phyloP scores from a whole-genome alignment of 1,140 invertebrate genomes.

The Drosophila nikananu region DNA sequence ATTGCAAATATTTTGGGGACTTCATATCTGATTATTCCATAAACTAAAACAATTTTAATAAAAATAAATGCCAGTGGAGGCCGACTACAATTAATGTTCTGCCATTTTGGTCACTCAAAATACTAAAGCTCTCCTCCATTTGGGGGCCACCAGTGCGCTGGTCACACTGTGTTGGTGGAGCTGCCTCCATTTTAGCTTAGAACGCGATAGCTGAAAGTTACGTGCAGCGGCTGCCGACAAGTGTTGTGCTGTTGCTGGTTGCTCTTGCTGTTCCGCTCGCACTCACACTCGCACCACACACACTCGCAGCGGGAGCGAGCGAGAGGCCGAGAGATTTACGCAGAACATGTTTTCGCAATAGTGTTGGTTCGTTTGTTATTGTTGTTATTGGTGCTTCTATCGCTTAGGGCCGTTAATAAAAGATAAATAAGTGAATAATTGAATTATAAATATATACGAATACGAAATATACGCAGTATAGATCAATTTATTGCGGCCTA shows the following conservation, averaged over 20 bases:
- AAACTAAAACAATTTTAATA: background rate
- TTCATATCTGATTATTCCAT: too few relatives aligned
- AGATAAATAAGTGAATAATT: conserved; percentile 83
- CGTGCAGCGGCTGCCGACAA: conserved; percentile 57
- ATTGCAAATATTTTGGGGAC: too few relatives aligned
- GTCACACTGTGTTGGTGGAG: conserved; percentile 53
- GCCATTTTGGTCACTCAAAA: conserved; percentile 4
- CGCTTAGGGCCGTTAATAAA: conserved; percentile 71
- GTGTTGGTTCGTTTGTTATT: conserved; percentile 68
- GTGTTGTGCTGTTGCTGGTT: conserved; percentile 67
- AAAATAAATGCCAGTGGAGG: background rate
- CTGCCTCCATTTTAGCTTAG: conserved; percentile 76
- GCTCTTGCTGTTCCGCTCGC: conserved; percentile 66
- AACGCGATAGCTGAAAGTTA: conserved; percentile 69
- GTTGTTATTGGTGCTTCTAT: conserved; percentile 65
- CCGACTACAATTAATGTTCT: background rate
- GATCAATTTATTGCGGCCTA: conserved; percentile 53
- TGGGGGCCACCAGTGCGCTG: conserved; percentile 9
- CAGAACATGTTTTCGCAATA: conserved; percentile 78
- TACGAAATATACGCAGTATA: conserved; percentile 25
- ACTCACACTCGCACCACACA: conserved; percentile 54
- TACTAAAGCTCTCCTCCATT: conserved; percentile 7
- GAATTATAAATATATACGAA: conserved; percentile 67
- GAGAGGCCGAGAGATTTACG: conserved; percentile 62
- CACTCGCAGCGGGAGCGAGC: conserved; percentile 47